Evolutionary conservation across 2,113 vertebrate species (phyloP).

Genomic region (Festucalex cinctus): DNA sequence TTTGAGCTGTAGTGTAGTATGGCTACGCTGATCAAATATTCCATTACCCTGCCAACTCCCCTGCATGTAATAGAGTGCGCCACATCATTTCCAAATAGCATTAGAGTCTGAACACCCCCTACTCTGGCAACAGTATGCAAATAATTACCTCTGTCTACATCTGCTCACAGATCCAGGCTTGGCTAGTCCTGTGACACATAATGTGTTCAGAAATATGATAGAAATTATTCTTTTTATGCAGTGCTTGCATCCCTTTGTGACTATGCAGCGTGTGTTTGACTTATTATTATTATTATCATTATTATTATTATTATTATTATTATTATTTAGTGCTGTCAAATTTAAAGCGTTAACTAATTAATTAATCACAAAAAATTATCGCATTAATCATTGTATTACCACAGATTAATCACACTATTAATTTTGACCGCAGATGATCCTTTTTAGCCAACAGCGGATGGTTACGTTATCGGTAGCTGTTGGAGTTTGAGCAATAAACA

Average conservation of each 20-base stretch:
- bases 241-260: not conserved
- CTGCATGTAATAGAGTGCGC: constrained; percentile 54
- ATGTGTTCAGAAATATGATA: constrained; percentile 25
- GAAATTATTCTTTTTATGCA: constrained; percentile 30
- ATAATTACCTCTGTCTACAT: constrained; percentile 49
- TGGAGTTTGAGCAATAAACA: too few relatives aligned
- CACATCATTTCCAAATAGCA: constrained; percentile 56
- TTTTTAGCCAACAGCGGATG: too few relatives aligned
- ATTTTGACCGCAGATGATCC: too few relatives aligned
- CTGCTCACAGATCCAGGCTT: constrained; percentile 21
- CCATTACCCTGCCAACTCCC: constrained; percentile 42
- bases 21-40: constrained; percentile 59
- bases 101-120: constrained; percentile 48
- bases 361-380: too few relatives aligned
- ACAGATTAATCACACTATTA: too few relatives aligned
- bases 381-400: too few relatives aligned
- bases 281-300: not conserved
- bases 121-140: constrained; percentile 43
- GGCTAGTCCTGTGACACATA: constrained; percentile 22
- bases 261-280: not conserved
- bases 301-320: too few relatives aligned
- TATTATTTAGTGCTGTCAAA: too few relatives aligned
- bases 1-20: constrained; percentile 28
- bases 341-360: too few relatives aligned
- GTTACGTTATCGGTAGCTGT: too few relatives aligned